Conservation (phyloP, 92 coral and sea anemone genomes). For the Heteractis magnifica region DNA sequence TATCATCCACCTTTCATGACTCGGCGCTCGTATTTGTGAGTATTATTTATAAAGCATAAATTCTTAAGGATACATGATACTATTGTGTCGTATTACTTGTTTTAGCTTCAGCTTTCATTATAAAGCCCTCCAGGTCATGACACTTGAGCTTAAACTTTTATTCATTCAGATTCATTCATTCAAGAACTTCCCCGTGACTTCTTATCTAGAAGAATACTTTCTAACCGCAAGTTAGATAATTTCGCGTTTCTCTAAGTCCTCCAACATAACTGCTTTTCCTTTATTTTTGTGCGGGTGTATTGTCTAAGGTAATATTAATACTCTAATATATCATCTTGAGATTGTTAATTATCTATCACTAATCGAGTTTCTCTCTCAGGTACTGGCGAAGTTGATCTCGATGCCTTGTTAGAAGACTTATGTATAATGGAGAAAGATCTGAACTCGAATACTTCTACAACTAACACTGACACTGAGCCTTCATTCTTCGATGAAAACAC, state of each 20-base stretch:
- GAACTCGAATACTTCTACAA: constrained; percentile 37
- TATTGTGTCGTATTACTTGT: constrained; percentile 6
- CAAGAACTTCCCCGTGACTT: constrained; percentile 1
- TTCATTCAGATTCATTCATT: constrained; percentile 34
- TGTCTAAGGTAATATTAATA: constrained; percentile 17
- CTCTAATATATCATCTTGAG: constrained; percentile 7
- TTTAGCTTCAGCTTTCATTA: constrained; percentile 19
- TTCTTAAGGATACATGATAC: constrained; percentile 6
- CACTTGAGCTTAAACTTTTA: background rate
- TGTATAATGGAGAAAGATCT: constrained; percentile 95
- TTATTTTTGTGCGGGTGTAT: background rate
- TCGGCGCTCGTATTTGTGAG: background rate
- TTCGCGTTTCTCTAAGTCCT: background rate
- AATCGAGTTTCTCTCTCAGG: constrained; percentile 41
- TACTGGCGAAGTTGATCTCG: constrained; percentile 94
- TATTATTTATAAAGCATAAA: background rate
- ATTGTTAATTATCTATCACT: constrained; percentile 1
- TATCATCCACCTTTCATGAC: background rate
- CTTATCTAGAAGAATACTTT: constrained; percentile 1
- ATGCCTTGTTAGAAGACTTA: constrained; percentile 92
- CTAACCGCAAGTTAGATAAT: background rate
- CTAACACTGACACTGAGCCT: constrained; percentile 14
- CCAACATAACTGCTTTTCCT: background rate
- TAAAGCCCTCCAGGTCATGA: constrained; percentile 20
- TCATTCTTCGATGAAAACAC: constrained; percentile 17